Evolutionary conservation across 2,888 invertebrate genomes (phyloP), one percentile per base, ranked within the genome.

Genomic region (Yponomeuta sedellus): DNA sequence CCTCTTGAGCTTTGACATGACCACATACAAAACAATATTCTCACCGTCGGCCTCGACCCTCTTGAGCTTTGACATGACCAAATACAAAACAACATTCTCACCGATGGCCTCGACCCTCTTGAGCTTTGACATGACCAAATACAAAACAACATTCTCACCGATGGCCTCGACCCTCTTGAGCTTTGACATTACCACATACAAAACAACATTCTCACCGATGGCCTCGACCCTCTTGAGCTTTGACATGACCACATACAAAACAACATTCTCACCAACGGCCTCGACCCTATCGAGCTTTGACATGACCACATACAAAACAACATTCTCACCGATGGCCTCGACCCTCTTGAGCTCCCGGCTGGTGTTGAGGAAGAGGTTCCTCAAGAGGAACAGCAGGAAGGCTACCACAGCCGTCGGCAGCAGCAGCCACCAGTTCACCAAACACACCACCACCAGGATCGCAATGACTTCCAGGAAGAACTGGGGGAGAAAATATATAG

Each of bases 321-420:
- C 1, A 8, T 34, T 34, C 34, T 34, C 34, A 94, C 94, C 94
- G 28, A 93, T 92, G 71, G 94, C 94, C 78, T 95, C 95, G 1
- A 95, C 90, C 71, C 94, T 83, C 82, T 94, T 97, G 28, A 97
- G 86, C 75, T 95, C 95, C 39, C 96, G 85, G 34, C 96, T 95
- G 5, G 96, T 96, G 56, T 92, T 80, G 20, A 97, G 88, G 85
- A 96, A 97, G 71, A 95, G 89, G 2, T 91, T 83, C 61, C 97
- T 82, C 12, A 97, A 78, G 11, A 93, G 81, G 69, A 93, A 93
- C 78, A 97, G 95, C 8, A 95, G 73, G 0, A 92, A 70, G 0
- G 93, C 92, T 10, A 97, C 92, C 6, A 94, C 77, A 0, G 92
- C 81, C 0, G 96, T 94, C 0, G 95, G 94, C 22, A 95, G 73